These are phyloP conservation scores for Monopterus albus DNA, from an alignment of 2,113 vertebrate species.

Conservation along the genomic window DNA sequence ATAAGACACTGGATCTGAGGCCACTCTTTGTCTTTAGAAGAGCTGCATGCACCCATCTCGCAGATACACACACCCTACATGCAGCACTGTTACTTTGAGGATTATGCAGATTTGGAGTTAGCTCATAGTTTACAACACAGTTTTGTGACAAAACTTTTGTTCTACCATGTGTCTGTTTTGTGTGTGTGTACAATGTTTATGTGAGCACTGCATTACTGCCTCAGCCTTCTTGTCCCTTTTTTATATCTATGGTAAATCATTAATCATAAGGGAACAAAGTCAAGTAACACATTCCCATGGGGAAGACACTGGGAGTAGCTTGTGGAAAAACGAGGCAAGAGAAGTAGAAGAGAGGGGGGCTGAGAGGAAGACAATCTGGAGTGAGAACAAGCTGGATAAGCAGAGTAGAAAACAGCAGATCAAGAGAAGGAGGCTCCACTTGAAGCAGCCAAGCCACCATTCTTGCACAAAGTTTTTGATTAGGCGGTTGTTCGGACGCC, in stretches of 20 bases:
- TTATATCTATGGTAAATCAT: constrained; percentile 68
- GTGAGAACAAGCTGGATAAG: constrained; percentile 44
- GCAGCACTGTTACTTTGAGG: background rate
- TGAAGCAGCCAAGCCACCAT: constrained; percentile 49
- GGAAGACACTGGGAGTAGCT: constrained; percentile 41
- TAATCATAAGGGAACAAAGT: constrained; percentile 76
- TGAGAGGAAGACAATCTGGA: constrained; percentile 14
- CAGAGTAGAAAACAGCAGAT: constrained; percentile 50
- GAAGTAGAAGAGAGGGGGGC: constrained; percentile 15
- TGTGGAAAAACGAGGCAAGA: constrained; percentile 20
- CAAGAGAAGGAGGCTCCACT: constrained; percentile 40
- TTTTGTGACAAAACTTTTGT: constrained; percentile 45
- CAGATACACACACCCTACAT: constrained; percentile 9
- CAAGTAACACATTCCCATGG: constrained; percentile 68
- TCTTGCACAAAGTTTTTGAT: constrained; percentile 65
- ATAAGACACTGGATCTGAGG: constrained; percentile 81
- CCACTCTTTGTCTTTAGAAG: constrained; percentile 62
- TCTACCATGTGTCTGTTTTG: constrained; percentile 25
- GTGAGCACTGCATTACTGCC: constrained; percentile 24
- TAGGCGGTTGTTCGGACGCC: constrained; percentile 63
- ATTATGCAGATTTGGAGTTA: constrained; percentile 19
- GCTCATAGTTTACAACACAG: constrained; percentile 12
- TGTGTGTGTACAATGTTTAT: constrained; percentile 26
- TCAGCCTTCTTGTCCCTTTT: constrained; percentile 61
- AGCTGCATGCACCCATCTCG: constrained; percentile 28